These are phyloP conservation scores for Cryptoprocta ferox DNA, from an alignment of 2,797 vertebrate species.

Conservation along the genomic window DNA sequence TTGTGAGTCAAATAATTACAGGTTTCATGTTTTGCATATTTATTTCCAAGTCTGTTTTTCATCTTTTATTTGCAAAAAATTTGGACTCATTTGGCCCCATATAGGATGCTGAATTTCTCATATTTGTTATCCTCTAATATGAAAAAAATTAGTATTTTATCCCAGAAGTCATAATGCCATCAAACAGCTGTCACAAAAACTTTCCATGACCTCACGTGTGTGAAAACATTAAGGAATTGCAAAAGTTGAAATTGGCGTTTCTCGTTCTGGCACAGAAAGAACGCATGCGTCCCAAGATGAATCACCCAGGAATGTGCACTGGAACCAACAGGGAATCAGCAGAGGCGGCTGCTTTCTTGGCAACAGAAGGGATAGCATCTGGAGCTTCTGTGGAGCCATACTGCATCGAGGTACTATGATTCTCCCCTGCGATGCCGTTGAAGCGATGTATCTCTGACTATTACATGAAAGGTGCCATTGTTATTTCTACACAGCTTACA, in stretches of 20 bases:
- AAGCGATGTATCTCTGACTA: background rate
- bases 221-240: slow-evolving; percentile 43
- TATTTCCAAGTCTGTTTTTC: slow-evolving; percentile 52
- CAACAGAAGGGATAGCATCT: slow-evolving; percentile 59
- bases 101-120: slow-evolving; percentile 13
- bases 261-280: slow-evolving; percentile 41
- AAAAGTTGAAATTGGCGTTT: background rate
- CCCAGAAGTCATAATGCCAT: background rate
- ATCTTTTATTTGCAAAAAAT: background rate
- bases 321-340: background rate
- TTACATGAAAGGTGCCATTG: background rate
- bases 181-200: slow-evolving; percentile 22
- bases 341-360: slow-evolving; percentile 41
- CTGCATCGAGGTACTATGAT: background rate
- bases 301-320: background rate
- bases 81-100: background rate
- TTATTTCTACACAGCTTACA: background rate
- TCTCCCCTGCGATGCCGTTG: background rate
- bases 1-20: slow-evolving; percentile 52
- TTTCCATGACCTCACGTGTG: slow-evolving; percentile 51
- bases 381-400: slow-evolving; percentile 23
- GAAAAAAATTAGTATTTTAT: background rate
- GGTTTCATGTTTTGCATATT: slow-evolving; percentile 52
- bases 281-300: background rate
- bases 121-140: background rate